Percentiles rank a stretch among this genome's conserved stretches.
Evolutionary conservation across 1,140 invertebrate genomes (phyloP).

Genomic region (Pollicipes pollicipes): DNA sequence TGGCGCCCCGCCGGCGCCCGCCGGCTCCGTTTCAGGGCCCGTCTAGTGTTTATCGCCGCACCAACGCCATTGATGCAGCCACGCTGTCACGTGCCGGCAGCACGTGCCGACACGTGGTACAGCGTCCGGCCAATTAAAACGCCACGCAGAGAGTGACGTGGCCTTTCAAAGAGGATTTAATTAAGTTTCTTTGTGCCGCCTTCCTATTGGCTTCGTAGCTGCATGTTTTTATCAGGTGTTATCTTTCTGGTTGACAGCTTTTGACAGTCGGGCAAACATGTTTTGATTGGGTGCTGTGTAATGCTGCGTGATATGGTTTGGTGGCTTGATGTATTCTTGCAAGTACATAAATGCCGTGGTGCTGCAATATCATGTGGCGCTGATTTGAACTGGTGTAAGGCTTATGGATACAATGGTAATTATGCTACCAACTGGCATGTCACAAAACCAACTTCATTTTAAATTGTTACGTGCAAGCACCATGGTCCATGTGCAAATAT

Average conservation of each 20-base stretch:
- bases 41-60: not conserved
- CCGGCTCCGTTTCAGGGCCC: not conserved
- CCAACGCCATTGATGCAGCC: not conserved
- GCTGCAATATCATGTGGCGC: too few species aligned
- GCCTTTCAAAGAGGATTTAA: not conserved
- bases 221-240: not conserved
- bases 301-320: too few species aligned
- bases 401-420: too few species aligned
- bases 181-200: not conserved
- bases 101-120: not conserved
- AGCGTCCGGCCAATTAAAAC: not conserved
- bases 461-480: too few species aligned
- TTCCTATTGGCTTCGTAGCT: not conserved
- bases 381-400: too few species aligned
- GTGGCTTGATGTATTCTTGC: too few species aligned
- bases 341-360: too few species aligned
- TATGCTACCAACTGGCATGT: too few species aligned
- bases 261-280: not conserved
- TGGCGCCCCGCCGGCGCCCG: too few species aligned
- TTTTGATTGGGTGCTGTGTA: not conserved
- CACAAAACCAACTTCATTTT: too few species aligned
- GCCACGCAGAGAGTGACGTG: not conserved
- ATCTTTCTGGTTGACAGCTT: not conserved
- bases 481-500: too few species aligned
- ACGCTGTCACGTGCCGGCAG: not conserved